Evolutionary conservation across 2,113 vertebrate species (phyloP).

Genomic region (Camelus bactrianus): DNA sequence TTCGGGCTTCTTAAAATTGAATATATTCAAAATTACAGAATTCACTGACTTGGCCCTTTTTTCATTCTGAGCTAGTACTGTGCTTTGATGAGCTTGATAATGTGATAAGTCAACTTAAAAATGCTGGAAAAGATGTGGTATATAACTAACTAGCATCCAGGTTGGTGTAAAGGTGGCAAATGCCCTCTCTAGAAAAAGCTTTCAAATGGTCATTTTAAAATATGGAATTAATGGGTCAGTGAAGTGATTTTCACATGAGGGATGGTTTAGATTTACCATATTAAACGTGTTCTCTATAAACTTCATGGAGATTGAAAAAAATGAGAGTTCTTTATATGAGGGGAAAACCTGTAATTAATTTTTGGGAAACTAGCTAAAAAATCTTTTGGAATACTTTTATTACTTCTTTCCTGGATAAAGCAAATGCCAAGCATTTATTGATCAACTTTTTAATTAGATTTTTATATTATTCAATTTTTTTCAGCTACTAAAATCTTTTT

Average conservation of each 20-base stretch:
- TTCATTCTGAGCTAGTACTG: conserved; percentile 71
- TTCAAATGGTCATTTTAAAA: conserved; percentile 53
- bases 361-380: conserved; percentile 72
- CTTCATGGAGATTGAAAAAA: background rate
- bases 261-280: conserved; percentile 43
- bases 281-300: conserved; percentile 41
- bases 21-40: conserved; percentile 61
- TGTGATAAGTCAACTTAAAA: conserved; percentile 73
- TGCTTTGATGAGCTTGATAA: conserved; percentile 10
- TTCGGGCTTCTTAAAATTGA: conserved; percentile 44
- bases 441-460: conserved; percentile 22
- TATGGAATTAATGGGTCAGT: background rate
- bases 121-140: conserved; percentile 57
- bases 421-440: conserved; percentile 61
- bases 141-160: conserved; percentile 21
- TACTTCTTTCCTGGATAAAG: background rate
- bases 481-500: conserved; percentile 68
- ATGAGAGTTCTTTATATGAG: background rate
- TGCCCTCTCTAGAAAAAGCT: conserved; percentile 58
- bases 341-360: background rate
- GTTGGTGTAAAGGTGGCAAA: conserved; percentile 62
- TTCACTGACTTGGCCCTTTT: conserved; percentile 58
- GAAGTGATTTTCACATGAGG: conserved; percentile 54
- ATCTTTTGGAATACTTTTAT: conserved; percentile 46
- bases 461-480: conserved; percentile 61